Evolutionary conservation across 2,113 vertebrate species (phyloP).

Genomic region (Gasterosteus aculeatus): DNA sequence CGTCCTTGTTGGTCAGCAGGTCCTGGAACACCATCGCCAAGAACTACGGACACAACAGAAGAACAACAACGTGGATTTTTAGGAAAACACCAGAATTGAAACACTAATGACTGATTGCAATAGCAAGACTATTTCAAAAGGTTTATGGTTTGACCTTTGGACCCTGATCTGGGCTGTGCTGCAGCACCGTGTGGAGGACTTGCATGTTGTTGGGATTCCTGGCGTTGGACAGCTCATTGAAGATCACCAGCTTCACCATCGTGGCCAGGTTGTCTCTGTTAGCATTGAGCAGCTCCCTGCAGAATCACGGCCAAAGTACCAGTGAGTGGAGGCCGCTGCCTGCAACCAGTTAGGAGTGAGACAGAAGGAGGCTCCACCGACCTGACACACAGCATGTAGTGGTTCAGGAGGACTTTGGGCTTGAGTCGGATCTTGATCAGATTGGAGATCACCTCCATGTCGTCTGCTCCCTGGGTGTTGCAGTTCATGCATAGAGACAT

Average conservation of each 20-base stretch:
- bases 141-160: conserved; percentile 86
- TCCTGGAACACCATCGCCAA: conserved; percentile 99
- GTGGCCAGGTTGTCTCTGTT: conserved; percentile 96
- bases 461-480: conserved; percentile 89
- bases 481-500: conserved; percentile 99
- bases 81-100: neutral
- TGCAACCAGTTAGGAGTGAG: neutral
- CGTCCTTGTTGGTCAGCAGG: conserved; percentile 93
- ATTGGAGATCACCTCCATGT: conserved; percentile 97
- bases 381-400: conserved; percentile 96
- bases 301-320: neutral
- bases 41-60: conserved; percentile 81
- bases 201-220: conserved; percentile 99
- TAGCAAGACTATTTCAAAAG: neutral
- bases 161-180: conserved; percentile 94
- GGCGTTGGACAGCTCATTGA: conserved; percentile 96
- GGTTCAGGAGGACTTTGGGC: conserved; percentile 96
- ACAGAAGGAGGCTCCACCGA: conserved; percentile 52
- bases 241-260: conserved; percentile 96
- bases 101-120: neutral
- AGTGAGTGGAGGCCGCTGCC: neutral
- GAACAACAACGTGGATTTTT: neutral
- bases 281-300: conserved; percentile 92
- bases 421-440: conserved; percentile 98
- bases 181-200: conserved; percentile 92